Evolutionary conservation across 1,140 invertebrate species (phyloP), one percentile per base, ranked within the genome.

Genomic region (Coelopa frigida): DNA sequence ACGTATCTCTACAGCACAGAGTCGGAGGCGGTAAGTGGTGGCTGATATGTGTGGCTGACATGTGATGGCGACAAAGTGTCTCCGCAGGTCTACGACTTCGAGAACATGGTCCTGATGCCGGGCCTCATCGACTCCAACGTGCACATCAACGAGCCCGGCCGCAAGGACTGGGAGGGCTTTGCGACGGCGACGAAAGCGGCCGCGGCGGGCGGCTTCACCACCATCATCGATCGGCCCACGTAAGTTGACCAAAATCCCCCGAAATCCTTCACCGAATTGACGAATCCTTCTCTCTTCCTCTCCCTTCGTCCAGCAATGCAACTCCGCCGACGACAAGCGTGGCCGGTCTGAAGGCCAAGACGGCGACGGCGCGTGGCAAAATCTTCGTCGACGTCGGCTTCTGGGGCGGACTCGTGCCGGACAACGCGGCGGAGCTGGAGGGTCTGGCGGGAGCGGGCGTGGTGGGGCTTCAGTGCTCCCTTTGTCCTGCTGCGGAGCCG

Each of bases 71-170:
- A 15, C 14, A 24, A n/a, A 5, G 18, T 6, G 3, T 21, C 18
- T 23, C 35, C 29, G 4, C 26, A 77, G 77, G 66, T 81, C 2
- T 64, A 75, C 12, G 77, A 84, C 64, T 80, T 77, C 39, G 81
- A 78, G 2, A 68, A 77, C 31, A 50, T 72, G 32, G 70, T 82
- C 3, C 46, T 87, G 15, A 80, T 94, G 73, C 81, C 89, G 10
- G 91, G 85, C 15, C 70, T 94, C 2, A 86, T 94, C 31, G 90
- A 94, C 70, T 79, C 88, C 1, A 89, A 94, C 61, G 89, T 93
- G 1, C 89, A 94, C 58, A 76, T 93, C 4, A 82, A 91, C 53
- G 89, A 93, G 66, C 90, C 89, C 2, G 90, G 90, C 1, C 71
- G 81, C 14, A 80, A 77, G 0, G 75, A 79, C 10, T 84, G 81